These are phyloP conservation scores for Volucella inanis DNA, from an alignment of 2,888 invertebrate species.

Conservation along the genomic window DNA sequence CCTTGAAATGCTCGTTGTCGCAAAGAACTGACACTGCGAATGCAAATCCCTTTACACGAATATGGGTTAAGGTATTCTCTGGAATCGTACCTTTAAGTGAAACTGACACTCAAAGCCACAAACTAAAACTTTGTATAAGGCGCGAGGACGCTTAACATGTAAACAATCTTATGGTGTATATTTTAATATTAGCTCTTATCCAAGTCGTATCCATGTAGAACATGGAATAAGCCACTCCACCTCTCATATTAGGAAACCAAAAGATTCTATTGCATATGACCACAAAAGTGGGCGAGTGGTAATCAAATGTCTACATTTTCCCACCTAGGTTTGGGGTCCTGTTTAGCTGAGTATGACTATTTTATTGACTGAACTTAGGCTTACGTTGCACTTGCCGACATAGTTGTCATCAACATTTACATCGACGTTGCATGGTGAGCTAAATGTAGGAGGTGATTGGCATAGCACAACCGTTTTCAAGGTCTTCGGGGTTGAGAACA, in stretches of 20 bases:
- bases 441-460: constrained; percentile 54
- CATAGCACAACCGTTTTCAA: constrained; percentile 64
- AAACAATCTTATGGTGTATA: constrained; percentile 46
- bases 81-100: not conserved
- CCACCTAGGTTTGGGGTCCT: not conserved
- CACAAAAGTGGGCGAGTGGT: constrained; percentile 21
- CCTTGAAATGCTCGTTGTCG: not conserved
- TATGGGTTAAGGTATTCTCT: no score
- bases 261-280: constrained; percentile 23
- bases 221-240: not conserved
- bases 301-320: constrained; percentile 30
- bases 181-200: constrained; percentile 40
- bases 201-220: constrained; percentile 4
- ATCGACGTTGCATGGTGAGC: not conserved
- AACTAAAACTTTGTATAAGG: constrained; percentile 11
- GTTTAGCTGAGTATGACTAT: constrained; percentile 33
- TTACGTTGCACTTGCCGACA: constrained; percentile 41
- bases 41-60: constrained; percentile 29
- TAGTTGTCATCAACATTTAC: not conserved
- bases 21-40: not conserved
- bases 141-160: constrained; percentile 36
- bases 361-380: constrained; percentile 31
- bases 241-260: constrained; percentile 5
- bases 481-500: constrained; percentile 48
- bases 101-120: constrained; percentile 22